A percentile compares a stretch with the other conserved stretches of the same genome.
Evolutionary conservation across 1,140 invertebrate genomes (phyloP).

Genomic region (Penaeus chinensis): DNA sequence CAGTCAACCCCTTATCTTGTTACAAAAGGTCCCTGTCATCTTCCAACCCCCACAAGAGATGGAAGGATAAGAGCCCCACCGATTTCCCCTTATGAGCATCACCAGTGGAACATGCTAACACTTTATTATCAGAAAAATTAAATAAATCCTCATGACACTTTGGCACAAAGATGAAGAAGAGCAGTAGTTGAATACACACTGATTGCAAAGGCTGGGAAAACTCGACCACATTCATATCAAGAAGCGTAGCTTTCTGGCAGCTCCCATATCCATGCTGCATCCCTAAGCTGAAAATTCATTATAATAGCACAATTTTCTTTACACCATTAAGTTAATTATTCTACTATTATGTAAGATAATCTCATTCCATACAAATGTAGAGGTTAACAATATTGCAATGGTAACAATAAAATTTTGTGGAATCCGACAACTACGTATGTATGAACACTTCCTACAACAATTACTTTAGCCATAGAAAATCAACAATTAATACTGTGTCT

Average conservation of each 20-base stretch:
- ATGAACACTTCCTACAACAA: no score
- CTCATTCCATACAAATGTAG: no score
- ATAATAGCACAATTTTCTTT: no score
- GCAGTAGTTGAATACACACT: slow-evolving; percentile 46
- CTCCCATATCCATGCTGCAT: slow-evolving; percentile 34
- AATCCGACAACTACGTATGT: no score
- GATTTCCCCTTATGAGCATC: slow-evolving; percentile 11
- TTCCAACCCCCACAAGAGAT: slow-evolving; percentile 22
- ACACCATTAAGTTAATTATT: no score
- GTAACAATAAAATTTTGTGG: no score
- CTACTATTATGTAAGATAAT: no score
- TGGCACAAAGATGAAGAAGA: slow-evolving; percentile 43
- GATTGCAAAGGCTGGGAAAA: slow-evolving; percentile 46
- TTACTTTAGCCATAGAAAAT: no score
- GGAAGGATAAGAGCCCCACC: slow-evolving; percentile 14
- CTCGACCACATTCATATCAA: slow-evolving; percentile 46
- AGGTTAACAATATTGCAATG: no score
- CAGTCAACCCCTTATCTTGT: slow-evolving; percentile 5
- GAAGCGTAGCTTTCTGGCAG: slow-evolving; percentile 44
- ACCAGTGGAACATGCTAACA: slow-evolving; percentile 23
- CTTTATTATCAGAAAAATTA: slow-evolving; percentile 11
- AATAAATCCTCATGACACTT: slow-evolving; percentile 50
- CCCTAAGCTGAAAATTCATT: background rate
- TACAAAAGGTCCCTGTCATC: background rate
- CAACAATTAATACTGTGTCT: no score